Percentiles rank a stretch among this genome's conserved stretches.
phyloP scores from a whole-genome alignment of 1,140 invertebrate species.

The Apis dorsata region DNA sequence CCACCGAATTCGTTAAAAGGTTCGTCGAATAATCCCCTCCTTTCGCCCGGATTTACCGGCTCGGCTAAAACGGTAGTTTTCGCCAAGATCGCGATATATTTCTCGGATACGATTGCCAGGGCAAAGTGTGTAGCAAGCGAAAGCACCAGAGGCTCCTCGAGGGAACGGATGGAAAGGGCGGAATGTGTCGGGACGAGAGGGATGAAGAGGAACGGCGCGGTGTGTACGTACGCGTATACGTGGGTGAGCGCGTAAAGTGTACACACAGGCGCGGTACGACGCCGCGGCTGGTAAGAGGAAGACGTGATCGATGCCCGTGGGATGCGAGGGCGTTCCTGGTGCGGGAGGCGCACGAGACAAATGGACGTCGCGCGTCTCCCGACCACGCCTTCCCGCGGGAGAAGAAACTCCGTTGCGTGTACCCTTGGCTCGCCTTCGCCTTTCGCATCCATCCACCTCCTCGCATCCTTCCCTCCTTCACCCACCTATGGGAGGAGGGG shows the following conservation, averaged over 20 bases:
- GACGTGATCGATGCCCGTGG: slow-evolving; percentile 80
- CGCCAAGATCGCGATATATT: slow-evolving; percentile 1
- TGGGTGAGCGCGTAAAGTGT: slow-evolving; percentile 42
- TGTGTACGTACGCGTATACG: slow-evolving; percentile 27
- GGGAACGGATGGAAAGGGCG: slow-evolving; percentile 36
- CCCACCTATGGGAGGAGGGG: neutral
- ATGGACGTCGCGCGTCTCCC: slow-evolving; percentile 81
- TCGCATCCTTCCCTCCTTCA: slow-evolving; percentile 2
- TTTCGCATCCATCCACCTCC: slow-evolving; percentile 17
- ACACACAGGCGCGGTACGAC: slow-evolving; percentile 59
- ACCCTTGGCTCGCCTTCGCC: slow-evolving; percentile 40
- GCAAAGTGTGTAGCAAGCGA: slow-evolving; percentile 15
- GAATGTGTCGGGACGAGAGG: slow-evolving; percentile 32
- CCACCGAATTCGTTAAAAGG: too few relatives aligned
- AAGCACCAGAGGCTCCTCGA: slow-evolving; percentile 5
- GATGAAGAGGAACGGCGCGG: neutral
- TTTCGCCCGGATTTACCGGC: too few relatives aligned
- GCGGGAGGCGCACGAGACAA: slow-evolving; percentile 81
- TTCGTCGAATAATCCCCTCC: too few relatives aligned
- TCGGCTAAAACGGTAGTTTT: too few relatives aligned
- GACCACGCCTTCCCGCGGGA: slow-evolving; percentile 77
- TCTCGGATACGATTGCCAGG: neutral
- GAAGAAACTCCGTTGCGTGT: slow-evolving; percentile 70
- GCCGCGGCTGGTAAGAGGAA: slow-evolving; percentile 72
- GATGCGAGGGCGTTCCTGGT: slow-evolving; percentile 80